Evolutionary conservation across 2,797 vertebrate species (phyloP).

Genomic region (Anas georgica): DNA sequence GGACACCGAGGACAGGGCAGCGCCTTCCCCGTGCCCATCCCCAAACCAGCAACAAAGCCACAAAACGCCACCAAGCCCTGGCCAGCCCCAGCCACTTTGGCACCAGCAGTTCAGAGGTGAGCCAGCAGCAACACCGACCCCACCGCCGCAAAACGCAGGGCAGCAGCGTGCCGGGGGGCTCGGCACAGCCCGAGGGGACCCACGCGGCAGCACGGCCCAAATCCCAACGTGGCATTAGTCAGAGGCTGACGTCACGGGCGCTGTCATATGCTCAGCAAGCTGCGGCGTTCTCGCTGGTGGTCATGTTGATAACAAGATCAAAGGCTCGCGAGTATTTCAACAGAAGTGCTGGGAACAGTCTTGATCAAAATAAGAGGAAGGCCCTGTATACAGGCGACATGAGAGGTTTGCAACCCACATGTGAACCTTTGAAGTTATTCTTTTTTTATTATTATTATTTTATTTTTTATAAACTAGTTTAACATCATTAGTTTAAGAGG

Average conservation of each 20-base stretch:
- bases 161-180: background rate
- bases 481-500: conserved; percentile 63
- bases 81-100: background rate
- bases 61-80: background rate
- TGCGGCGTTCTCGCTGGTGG: conserved; percentile 31
- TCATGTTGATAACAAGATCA: conserved; percentile 70
- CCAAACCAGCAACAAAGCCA: fast-evolving
- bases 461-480: conserved; percentile 41
- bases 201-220: fast-evolving
- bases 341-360: conserved; percentile 68
- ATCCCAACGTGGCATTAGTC: background rate
- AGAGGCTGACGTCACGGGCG: conserved; percentile 7
- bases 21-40: fast-evolving
- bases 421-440: conserved; percentile 71
- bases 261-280: conserved; percentile 1
- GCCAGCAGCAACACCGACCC: fast-evolving
- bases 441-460: background rate
- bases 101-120: background rate
- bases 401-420: conserved; percentile 70
- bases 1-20: fast-evolving
- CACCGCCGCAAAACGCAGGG: fast-evolving
- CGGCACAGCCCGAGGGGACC: fast-evolving
- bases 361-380: conserved; percentile 75
- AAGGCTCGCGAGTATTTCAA: conserved; percentile 57
- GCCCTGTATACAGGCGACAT: conserved; percentile 67